Evolutionary conservation across 2,888 invertebrate species (phyloP).

Genomic region (Hyposoter dolosus): DNA sequence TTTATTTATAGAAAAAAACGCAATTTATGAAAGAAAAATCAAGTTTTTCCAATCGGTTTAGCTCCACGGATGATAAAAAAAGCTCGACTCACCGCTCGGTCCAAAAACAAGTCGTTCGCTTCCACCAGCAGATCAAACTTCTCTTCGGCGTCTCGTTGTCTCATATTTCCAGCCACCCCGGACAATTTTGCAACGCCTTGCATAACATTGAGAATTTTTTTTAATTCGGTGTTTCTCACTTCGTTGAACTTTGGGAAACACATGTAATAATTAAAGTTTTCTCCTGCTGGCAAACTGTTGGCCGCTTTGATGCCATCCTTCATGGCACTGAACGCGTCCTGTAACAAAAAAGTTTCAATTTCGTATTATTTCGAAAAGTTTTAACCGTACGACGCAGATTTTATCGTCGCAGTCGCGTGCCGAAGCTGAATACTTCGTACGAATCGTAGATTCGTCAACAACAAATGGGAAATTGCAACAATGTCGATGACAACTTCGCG

Average conservation of each 20-base stretch:
- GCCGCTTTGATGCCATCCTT: slow-evolving; percentile 89
- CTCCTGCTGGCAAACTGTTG: slow-evolving; percentile 90
- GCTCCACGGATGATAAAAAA: not conserved
- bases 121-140: slow-evolving; percentile 92
- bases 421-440: too few species aligned
- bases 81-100: slow-evolving; percentile 89
- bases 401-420: too few species aligned
- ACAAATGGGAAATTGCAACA: too few species aligned
- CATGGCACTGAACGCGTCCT: slow-evolving; percentile 89
- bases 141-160: slow-evolving; percentile 87
- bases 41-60: too few species aligned
- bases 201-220: slow-evolving; percentile 88
- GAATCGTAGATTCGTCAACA: too few species aligned
- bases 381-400: not conserved
- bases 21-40: too few species aligned
- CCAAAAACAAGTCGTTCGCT: slow-evolving; percentile 93
- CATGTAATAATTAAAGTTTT: slow-evolving; percentile 90
- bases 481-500: too few species aligned
- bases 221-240: slow-evolving; percentile 88
- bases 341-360: slow-evolving; percentile 73
- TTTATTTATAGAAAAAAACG: too few species aligned
- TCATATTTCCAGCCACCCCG: slow-evolving; percentile 87
- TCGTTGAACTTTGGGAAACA: slow-evolving; percentile 91
- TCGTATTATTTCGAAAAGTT: not conserved
- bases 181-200: slow-evolving; percentile 86